Evolutionary conservation across 2,888 invertebrate genomes (phyloP), one percentile per base, ranked within the genome.

Genomic region (Phragmatobia fuliginosa): DNA sequence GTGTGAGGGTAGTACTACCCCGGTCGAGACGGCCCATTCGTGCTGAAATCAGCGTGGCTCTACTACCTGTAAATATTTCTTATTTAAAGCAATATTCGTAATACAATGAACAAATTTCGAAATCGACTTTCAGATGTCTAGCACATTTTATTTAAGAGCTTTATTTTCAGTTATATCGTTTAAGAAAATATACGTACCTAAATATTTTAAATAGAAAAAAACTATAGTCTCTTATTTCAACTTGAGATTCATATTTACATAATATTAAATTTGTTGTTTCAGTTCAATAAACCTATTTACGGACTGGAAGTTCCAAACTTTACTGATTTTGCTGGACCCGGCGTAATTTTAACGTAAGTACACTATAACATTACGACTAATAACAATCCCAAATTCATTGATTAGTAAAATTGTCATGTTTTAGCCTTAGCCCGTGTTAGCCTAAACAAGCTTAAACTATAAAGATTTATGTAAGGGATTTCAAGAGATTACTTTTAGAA

Each of bases 311-410:
- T 96, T 67, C 98, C 98, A 0, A 98, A 98, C 86, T 99, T 99
- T 86, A 99, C 98, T 0, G 98, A 99, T 88, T 99, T 99, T 87
- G 99, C 99, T 72, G 99, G 99, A 3, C 99, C 99, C 2, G 99
- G 99, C 74, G 96, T 99, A 63, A 97, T 99, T 80, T 91, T 99
- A 66, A 98, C 98, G 97, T 97, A 88, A 96, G 96, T 95, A 64
- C 7, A 45, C 21, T 31, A 31, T 28, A 56, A 56, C 28, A 14
- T 56, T 28, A 14, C 2, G 16, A 56, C 28, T 56, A 28, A 28
- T 56, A 56, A 16, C 5, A 28, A 28, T 28, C 6, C 28, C 28
- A 28, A 56, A 16, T 28, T 56, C 6, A 56, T 56, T 7, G 56
- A 56, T 28, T 52, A 16, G 56, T 56, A 16, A 28, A 28, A 56